phyloP scores from a whole-genome alignment of 2,113 vertebrate genomes.

The Neomonachus schauinslandi region DNA sequence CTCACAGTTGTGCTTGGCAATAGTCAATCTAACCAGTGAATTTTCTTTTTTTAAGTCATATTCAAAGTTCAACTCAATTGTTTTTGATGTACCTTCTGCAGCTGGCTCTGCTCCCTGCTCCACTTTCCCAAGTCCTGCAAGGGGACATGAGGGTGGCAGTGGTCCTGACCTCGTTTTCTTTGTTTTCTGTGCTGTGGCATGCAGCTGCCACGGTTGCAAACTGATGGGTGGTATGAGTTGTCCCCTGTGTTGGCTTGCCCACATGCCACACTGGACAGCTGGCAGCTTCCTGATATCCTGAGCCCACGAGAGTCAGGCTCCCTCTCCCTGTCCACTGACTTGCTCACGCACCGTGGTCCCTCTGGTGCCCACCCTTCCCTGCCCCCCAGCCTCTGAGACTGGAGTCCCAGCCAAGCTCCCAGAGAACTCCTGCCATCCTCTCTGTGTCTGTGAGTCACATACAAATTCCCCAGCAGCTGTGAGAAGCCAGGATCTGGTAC shows the following conservation, averaged over 20 bases:
- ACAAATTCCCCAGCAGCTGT: neutral
- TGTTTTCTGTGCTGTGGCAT: too few relatives aligned
- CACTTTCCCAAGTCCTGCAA: too few relatives aligned
- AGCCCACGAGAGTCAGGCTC: neutral
- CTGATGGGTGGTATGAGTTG: fast-evolving
- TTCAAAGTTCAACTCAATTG: neutral
- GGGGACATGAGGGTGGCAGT: fast-evolving
- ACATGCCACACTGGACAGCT: fast-evolving
- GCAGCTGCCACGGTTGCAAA: neutral
- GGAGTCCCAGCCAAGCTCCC: neutral
- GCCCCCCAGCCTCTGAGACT: neutral
- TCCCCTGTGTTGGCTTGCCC: too few relatives aligned
- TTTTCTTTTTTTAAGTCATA: neutral
- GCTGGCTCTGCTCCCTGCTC: neutral
- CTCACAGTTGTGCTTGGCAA: neutral
- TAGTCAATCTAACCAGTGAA: neutral
- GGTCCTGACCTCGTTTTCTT: fast-evolving
- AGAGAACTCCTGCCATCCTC: neutral
- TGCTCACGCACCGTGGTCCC: fast-evolving
- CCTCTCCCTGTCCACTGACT: fast-evolving
- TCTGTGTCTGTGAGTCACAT: neutral
- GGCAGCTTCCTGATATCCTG: neutral
- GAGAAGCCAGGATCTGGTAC: neutral
- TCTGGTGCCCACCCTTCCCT: too few relatives aligned
- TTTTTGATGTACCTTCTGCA: neutral